Conservation (phyloP, 2,113 vertebrate species). For the Cinclus cinclus region DNA sequence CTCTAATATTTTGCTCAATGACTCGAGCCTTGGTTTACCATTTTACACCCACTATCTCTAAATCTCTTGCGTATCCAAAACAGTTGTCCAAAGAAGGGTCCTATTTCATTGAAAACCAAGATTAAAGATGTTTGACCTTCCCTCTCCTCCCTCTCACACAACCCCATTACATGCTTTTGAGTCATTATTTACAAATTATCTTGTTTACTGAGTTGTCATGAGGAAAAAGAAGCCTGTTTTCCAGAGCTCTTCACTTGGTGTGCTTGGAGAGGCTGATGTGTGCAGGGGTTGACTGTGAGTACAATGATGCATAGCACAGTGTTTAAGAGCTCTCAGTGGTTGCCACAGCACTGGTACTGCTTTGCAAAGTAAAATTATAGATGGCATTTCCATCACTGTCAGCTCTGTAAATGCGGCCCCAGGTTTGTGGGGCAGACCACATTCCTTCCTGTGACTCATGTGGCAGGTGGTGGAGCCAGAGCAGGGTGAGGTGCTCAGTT, state of each 20-base stretch:
- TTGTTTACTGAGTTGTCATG: slow-evolving; percentile 23
- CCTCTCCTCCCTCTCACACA: slow-evolving; percentile 5
- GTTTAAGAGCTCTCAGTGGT: slow-evolving; percentile 9
- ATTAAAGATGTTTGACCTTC: slow-evolving; percentile 46
- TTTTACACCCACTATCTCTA: neutral
- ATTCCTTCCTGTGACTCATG: slow-evolving; percentile 18
- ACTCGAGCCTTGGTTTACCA: neutral
- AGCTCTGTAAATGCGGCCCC: neutral
- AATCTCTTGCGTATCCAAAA: slow-evolving; percentile 41
- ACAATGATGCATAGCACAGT: rapidly evolving
- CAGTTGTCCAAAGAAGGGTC: slow-evolving; percentile 21
- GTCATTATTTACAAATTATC: slow-evolving; percentile 68
- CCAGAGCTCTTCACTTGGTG: neutral
- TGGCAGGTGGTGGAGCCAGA: neutral
- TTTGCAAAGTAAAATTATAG: neutral
- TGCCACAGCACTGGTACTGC: neutral
- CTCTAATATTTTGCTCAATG: neutral
- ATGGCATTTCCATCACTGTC: neutral
- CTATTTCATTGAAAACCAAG: neutral
- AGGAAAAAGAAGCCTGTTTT: neutral
- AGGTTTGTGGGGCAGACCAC: neutral
- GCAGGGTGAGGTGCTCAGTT: neutral
- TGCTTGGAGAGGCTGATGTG: neutral
- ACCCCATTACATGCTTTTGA: slow-evolving; percentile 49
- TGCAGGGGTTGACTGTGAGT: neutral